Base-by-base conservation (phyloP, 2,888 invertebrate species). In the Drymonia ruficornis region DNA sequence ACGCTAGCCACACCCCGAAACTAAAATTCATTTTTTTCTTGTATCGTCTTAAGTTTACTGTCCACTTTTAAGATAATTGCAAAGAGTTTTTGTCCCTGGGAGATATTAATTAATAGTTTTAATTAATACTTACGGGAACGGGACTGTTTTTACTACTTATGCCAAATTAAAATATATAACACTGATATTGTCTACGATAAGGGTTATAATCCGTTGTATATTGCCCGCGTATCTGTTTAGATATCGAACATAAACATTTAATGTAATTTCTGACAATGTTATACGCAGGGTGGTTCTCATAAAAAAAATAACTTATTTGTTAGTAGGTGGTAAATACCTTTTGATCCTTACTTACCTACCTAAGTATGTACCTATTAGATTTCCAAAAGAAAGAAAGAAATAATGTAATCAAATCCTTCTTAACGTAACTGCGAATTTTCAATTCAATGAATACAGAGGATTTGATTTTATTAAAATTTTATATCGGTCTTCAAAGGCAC, bases 191-290 rank as follows among this genome's bases (percentile, higher is more conserved):
- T 72, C 64, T 65, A 56, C 72, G 82, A 84, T 84, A 82, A 80
- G 73, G 54, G 48, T 65, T 57, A 66, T 88, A 89, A 89, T 87
- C 83, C 84, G 67, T 74, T 75, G 72, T 84, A 86, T 87, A 89
- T 86, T 86, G 84, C 78, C 62, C 63, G 50, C 63, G 48, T 84
- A 83, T 84, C 83, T 72, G 43, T 67, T 49, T 65, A 73, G 81
- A 85, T 87, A 85, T 67, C 66, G 61, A 74, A 71, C 60, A 70
- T 65, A 76, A 76, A 73, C 65, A 66, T 70, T 67, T 72, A 70
- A 69, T 75, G 65, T 72, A 65, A 67, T 76, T 72, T 64, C 70
- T 64, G 68, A 67, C 61, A 49, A n/a, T 54, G 45, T 52, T 43
- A 34, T 52, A 54, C 56, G 45, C 52, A 52, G 62, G 48, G 61